phyloP scores from a whole-genome alignment of 2,888 invertebrate species.

The Caenorhabditis sinica region DNA sequence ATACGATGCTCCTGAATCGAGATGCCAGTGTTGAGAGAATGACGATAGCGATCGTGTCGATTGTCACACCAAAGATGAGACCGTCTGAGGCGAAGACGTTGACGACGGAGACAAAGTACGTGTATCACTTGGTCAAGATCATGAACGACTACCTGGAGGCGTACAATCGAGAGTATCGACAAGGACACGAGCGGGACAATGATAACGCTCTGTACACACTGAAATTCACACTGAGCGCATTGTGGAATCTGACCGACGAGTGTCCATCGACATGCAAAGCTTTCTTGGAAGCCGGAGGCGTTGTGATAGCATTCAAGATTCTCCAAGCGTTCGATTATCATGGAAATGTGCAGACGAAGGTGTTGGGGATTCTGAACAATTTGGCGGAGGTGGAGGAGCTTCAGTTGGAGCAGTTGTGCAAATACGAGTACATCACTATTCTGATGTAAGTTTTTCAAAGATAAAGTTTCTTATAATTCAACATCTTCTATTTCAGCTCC shows the following conservation, averaged over 20 bases:
- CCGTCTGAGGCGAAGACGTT: constrained; percentile 88
- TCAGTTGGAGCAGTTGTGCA: constrained; percentile 86
- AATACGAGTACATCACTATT: constrained; percentile 85
- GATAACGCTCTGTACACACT: constrained; percentile 87
- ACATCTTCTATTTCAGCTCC: constrained; percentile 51
- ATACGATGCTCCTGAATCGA: constrained; percentile 86
- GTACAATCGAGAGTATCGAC: constrained; percentile 37
- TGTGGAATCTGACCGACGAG: constrained; percentile 91
- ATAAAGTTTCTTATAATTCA: no score
- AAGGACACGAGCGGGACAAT: constrained; percentile 61
- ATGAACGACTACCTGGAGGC: constrained; percentile 68
- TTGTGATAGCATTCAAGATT: constrained; percentile 88
- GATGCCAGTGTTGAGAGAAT: constrained; percentile 85
- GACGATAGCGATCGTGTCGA: constrained; percentile 91
- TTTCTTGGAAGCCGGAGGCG: constrained; percentile 88
- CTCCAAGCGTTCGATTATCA: constrained; percentile 86
- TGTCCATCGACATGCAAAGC: constrained; percentile 88
- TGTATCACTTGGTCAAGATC: constrained; percentile 66
- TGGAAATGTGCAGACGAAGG: constrained; percentile 89
- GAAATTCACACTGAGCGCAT: constrained; percentile 89
- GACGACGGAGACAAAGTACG: constrained; percentile 88
- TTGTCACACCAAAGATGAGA: constrained; percentile 87
- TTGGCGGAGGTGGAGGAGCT: constrained; percentile 88
- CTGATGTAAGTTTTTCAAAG: constrained; percentile 63
- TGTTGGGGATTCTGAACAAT: constrained; percentile 89